A percentile compares a stretch with the other conserved stretches of the same genome.
These are phyloP conservation scores for Trypoxylus dichotomus DNA, from an alignment of 1,140 invertebrate species.

Conservation along the genomic window DNA sequence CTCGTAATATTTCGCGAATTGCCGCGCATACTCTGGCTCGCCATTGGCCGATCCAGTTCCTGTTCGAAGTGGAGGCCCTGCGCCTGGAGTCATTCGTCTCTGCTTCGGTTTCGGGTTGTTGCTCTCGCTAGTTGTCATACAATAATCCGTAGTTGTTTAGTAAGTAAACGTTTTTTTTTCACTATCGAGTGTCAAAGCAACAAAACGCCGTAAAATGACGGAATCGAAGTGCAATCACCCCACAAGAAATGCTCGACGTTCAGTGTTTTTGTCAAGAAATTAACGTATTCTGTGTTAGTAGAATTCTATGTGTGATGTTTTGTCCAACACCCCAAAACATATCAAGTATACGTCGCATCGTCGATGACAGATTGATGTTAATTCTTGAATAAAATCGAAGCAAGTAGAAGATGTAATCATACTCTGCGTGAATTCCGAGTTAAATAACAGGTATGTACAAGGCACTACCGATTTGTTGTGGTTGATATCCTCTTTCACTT, in stretches of 20 bases:
- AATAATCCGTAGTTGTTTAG: constrained; percentile 8
- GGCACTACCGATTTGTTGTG: neutral
- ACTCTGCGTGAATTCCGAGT: neutral
- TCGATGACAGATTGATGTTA: neutral
- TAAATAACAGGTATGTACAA: constrained; percentile 9
- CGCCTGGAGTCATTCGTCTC: constrained; percentile 20
- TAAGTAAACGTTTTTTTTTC: constrained; percentile 7
- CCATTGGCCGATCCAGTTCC: constrained; percentile 15
- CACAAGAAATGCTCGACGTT: neutral
- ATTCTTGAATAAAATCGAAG: neutral
- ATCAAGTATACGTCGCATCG: neutral
- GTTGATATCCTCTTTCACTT: neutral
- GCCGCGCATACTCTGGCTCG: constrained; percentile 12
- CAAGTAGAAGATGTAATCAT: constrained; percentile 6
- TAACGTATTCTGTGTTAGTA: constrained; percentile 6
- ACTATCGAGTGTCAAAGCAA: neutral
- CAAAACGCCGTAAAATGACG: neutral
- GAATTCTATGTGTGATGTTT: constrained; percentile 8
- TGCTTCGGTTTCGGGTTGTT: constrained; percentile 18
- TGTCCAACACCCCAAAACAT: constrained; percentile 11
- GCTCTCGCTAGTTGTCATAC: constrained; percentile 17
- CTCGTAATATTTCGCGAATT: constrained; percentile 16
- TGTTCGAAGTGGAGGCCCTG: constrained; percentile 14
- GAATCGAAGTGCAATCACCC: neutral
- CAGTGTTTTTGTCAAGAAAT: constrained; percentile 16